Evolutionary conservation across 2,797 vertebrate genomes (phyloP), one percentile per base, ranked within the genome.

Genomic region (Karalla daura): DNA sequence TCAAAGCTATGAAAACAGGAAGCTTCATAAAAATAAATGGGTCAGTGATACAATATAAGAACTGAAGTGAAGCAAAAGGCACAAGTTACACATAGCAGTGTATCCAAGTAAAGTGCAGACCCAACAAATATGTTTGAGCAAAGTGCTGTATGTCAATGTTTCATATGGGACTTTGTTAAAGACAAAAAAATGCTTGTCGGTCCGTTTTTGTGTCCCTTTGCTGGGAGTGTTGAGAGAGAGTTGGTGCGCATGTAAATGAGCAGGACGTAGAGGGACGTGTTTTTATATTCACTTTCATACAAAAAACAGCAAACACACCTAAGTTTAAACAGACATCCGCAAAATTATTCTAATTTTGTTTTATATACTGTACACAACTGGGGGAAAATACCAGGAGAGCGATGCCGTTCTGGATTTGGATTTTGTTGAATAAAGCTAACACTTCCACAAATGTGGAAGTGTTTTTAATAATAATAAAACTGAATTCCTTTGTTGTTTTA

Each of bases 221-320:
- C 39, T 45, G 15, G 0, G 14, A 20, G 33, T 32, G 15, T 30
- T 15, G 27, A 18, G 35, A 46, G 35, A 46, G 32, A 65, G 55
- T 40, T 15, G 3, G 9, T 21, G 33, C 36, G 49, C 5, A 52
- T 52, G 45, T 52, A 36, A 73, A 49, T 60, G 17, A 41, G 40
- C 27, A 11, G 46, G 20, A 33, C 33, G 39, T n/a, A 44, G 39
- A 45, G 24, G 7, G 27, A 46, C 0, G 14, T 40, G 27, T 21
- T 12, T 70, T 63, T 14, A 35, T 27, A 60, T 49, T 32, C 49
- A 36, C 54, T 64, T 52, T 45, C 30, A 51, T 12, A 27, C 33
- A 32, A 33, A 37, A 23, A 70, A 59, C 3, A 10, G 28, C 37
- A 37, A 40, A 49, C 9, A 25, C 3, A 53, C 9, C 13, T 5